These are phyloP conservation scores for Henricia sp. DNA, from an alignment of 53 echinoderm and acorn worm genomes.

Conservation along the genomic window DNA sequence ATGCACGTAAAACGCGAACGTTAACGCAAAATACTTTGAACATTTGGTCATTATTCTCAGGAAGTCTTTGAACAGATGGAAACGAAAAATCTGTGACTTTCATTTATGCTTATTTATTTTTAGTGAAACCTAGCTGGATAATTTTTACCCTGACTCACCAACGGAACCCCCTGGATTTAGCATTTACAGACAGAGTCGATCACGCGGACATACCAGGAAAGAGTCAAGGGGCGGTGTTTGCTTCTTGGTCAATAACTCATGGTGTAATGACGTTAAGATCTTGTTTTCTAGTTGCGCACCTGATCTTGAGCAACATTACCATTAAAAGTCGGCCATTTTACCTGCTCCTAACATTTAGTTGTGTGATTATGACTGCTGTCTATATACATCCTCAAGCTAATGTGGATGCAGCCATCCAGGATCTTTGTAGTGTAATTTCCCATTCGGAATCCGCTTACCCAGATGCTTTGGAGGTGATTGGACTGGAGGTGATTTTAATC, in stretches of 20 bases:
- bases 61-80: no score
- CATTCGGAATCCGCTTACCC: constrained; percentile 49
- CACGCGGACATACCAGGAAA: constrained; percentile 15
- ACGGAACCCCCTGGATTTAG: constrained; percentile 35
- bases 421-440: constrained; percentile 22
- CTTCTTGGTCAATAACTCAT: constrained; percentile 23
- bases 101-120: no score
- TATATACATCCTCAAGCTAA: constrained; percentile 43
- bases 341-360: constrained; percentile 44
- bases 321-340: constrained; percentile 58
- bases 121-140: constrained; percentile 36
- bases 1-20: no score
- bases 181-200: constrained; percentile 32
- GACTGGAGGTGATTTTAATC: constrained; percentile 15
- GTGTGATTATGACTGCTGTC: constrained; percentile 50
- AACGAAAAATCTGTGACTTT: no score
- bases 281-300: constrained; percentile 47
- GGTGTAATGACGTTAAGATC: constrained; percentile 46
- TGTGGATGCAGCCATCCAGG: constrained; percentile 27
- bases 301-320: constrained; percentile 50
- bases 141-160: constrained; percentile 33
- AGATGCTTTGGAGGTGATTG: constrained; percentile 20
- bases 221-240: constrained; percentile 30
- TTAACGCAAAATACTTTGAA: no score
- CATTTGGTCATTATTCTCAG: no score